Percentiles rank a stretch among this genome's conserved stretches.
phyloP scores from a whole-genome alignment of 37 sponge, comb jelly and placozoan species.

The Haliclona indistincta region DNA sequence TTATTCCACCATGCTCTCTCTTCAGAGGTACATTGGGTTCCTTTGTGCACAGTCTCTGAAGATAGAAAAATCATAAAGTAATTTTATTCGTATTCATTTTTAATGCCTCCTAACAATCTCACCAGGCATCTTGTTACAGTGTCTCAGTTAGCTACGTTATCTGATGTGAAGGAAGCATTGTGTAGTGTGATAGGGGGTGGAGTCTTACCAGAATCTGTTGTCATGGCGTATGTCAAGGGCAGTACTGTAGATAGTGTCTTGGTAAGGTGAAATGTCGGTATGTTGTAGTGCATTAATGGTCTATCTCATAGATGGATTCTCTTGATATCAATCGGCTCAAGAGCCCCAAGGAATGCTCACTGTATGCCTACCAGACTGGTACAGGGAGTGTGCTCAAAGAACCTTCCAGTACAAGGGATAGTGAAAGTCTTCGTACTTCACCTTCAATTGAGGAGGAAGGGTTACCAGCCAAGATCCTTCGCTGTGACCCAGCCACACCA shows the following conservation, averaged over 20 bases:
- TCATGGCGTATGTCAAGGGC: neutral
- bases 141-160: neutral
- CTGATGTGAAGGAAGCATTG: neutral
- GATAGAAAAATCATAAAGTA: constrained; percentile 1
- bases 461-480: constrained; percentile 15
- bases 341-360: neutral
- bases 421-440: no score
- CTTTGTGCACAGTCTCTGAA: neutral
- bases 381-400: no score
- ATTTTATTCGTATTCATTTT: neutral
- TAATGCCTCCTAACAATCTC: neutral
- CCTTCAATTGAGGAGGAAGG: constrained; percentile 2
- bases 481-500: neutral
- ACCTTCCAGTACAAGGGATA: no score
- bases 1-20: neutral
- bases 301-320: no score
- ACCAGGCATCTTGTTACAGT: neutral
- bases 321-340: neutral
- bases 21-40: neutral
- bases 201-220: neutral
- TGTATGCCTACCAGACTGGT: no score
- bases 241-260: neutral
- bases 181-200: neutral
- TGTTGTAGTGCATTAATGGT: no score
- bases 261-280: no score